phyloP scores from a whole-genome alignment of 2,797 vertebrate species.

The Pteronotus mesoamericanus region DNA sequence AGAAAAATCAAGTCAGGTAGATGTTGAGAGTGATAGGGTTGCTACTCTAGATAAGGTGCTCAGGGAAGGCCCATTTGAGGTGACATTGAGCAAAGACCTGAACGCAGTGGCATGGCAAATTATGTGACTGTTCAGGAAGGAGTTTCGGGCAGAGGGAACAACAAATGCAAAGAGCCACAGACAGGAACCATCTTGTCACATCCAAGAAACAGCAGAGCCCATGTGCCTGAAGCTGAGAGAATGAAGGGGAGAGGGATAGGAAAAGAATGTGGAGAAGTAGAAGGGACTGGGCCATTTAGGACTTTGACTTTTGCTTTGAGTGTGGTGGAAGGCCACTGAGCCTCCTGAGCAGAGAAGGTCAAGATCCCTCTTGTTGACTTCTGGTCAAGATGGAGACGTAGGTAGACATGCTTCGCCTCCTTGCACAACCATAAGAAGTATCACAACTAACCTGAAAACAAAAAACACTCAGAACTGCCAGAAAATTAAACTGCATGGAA shows the following conservation, averaged over 20 bases:
- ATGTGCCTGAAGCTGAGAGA: neutral
- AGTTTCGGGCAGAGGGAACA: neutral
- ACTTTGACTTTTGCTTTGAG: neutral
- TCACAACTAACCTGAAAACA: no score
- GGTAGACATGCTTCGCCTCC: no score
- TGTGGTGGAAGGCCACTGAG: neutral
- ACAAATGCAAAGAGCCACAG: neutral
- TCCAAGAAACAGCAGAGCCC: neutral
- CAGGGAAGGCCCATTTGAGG: neutral
- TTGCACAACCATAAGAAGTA: no score
- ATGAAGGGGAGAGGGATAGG: neutral
- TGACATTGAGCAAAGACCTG: neutral
- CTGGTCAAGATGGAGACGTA: no score
- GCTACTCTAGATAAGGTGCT: neutral
- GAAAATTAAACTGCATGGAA: no score
- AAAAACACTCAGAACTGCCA: no score
- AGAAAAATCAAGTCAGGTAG: conserved; percentile 9
- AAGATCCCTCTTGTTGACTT: neutral
- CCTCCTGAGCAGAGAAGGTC: neutral
- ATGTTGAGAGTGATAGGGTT: neutral
- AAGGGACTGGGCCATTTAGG: neutral
- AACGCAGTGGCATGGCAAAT: neutral
- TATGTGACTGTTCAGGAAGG: neutral
- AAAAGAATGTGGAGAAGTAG: neutral
- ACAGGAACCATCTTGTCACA: neutral